Percentiles rank a stretch among this genome's conserved stretches.
phyloP scores from a whole-genome alignment of 2,113 vertebrate genomes.

The Centropus unirufus region DNA sequence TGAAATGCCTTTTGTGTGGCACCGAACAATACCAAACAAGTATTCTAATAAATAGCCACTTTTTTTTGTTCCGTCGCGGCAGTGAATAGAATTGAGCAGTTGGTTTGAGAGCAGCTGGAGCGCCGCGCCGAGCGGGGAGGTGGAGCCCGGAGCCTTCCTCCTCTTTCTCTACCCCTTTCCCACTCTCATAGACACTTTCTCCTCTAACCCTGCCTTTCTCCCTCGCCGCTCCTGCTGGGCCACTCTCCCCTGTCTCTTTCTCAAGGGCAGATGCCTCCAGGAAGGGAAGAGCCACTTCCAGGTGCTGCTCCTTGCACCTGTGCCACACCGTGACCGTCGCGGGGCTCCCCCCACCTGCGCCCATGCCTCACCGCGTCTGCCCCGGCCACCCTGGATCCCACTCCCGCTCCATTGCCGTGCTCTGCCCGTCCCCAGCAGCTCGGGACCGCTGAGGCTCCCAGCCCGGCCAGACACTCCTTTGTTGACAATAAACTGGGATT shows the following conservation, averaged over 20 bases:
- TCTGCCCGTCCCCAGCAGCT: background rate
- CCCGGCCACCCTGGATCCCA: background rate
- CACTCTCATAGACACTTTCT: background rate
- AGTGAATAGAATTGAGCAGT: conserved; percentile 94
- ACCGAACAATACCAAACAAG: conserved; percentile 97
- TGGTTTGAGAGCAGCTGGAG: conserved; percentile 96
- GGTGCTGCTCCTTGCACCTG: background rate
- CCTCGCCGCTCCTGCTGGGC: background rate
- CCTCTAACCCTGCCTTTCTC: background rate
- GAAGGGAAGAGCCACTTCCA: background rate
- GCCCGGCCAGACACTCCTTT: background rate
- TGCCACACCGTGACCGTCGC: background rate
- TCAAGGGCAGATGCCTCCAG: background rate
- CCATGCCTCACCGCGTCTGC: background rate
- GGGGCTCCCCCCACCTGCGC: background rate
- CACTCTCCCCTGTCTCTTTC: background rate
- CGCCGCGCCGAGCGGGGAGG: conserved; percentile 84
- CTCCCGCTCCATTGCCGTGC: background rate
- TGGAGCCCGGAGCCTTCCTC: conserved; percentile 77
- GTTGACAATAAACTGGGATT: conserved; percentile 40
- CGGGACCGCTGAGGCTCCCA: background rate
- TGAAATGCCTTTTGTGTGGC: conserved; percentile 96
- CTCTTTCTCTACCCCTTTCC: background rate
- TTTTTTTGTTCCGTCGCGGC: conserved; percentile 91
- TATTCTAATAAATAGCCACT: conserved; percentile 98